Evolutionary conservation across 2,113 vertebrate genomes (phyloP), one percentile per base, ranked within the genome.

Genomic region (Notiomystis cincta): DNA sequence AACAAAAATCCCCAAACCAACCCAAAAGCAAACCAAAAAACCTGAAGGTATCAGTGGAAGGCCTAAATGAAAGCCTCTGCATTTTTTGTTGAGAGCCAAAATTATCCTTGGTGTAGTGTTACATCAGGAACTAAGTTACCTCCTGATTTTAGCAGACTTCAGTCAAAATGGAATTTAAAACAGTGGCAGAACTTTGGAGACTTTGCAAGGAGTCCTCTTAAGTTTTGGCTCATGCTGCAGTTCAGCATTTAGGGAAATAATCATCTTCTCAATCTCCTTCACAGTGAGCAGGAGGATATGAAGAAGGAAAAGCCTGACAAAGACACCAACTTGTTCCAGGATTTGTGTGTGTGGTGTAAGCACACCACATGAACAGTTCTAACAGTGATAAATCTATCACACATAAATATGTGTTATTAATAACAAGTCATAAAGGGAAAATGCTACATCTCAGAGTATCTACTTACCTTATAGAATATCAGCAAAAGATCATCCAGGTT

Each of bases 381-480:
- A 89, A 72, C 13, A 48, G 53, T 58, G 50, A 57, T 45, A 77
- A n/a, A 79, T 21, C 33, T 86, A 19, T 35, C 54, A 82, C 25
- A 70, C 9, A 16, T 23, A 62, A 65, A 61, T 31, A 25, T 0
- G 2, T 56, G 20, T 87, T 67, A 33, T 27, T 87, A 94, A 58
- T 24, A 65, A 67, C 4, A 87, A 61, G 9, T 42, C 23, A 15
- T 15, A 47, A 94, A 95, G 50, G 82, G 20, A 61, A 97, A 97
- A 90, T 17, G 27, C 47, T 77, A 50, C 87, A 35, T 47, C 67
- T 92, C 7, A 23, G 82, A 79, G 30, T 86, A 77, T 73, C 17
- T 56, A 73, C 89, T 96, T 98, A 99, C 99, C 98, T 99, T 99
- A 91, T 99, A 99, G 98, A 99, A 99, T 97, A 99, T 99, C 81